Base-by-base conservation (phyloP, 30 jellyfish, hydroid and myxozoan genomes). In the Aurelia aurita region DNA sequence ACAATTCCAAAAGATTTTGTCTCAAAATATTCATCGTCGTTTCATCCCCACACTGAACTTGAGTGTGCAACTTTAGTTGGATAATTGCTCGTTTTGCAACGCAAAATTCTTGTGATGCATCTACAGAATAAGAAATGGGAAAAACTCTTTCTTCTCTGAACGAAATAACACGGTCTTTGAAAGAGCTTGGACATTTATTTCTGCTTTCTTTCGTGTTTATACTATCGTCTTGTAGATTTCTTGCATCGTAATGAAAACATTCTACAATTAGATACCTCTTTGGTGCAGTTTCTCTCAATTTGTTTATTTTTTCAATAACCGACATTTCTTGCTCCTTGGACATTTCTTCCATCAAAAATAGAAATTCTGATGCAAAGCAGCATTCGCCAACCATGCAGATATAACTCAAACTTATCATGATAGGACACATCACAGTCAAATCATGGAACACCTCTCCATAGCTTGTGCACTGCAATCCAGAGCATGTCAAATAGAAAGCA, bases 41-140 rank as follows among this genome's bases (percentile, higher is more conserved):
- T 29, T 66, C 22, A 32, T 66, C 77, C 20, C 77, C 77, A 25
- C n/a, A 66, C 23, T 66, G 58, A 29, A 66, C n/a, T 22, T 66
- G 58, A 51, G 20, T 29, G 9, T 51, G 1, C 45, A 66, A 55
- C 15, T 29, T 20, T 25, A 66, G 20, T 13, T 32, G 39, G 18
- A 55, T 66, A 12, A 66, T 66, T 66, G 58, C 53, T 28, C 21
- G 22, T 22, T 51, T 23, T 13, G 9, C 3, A 25, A 29, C n/a
- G 39, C 58, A 31, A 16, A 55, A 21, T 1, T 66, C 77, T 14
- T 66, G 59, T 9, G 77, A 66, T 66, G 22, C 29, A 66, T 66
- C 77, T 10, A 66, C 14, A 13, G 61, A 66, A 29, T 29, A 26
- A 15, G 39, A 51, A 66, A 66, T 12, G 0, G 34, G 10, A 59